These are phyloP conservation scores for Ephialtes manifestator DNA, from an alignment of 2,888 invertebrate species.

Conservation along the genomic window DNA sequence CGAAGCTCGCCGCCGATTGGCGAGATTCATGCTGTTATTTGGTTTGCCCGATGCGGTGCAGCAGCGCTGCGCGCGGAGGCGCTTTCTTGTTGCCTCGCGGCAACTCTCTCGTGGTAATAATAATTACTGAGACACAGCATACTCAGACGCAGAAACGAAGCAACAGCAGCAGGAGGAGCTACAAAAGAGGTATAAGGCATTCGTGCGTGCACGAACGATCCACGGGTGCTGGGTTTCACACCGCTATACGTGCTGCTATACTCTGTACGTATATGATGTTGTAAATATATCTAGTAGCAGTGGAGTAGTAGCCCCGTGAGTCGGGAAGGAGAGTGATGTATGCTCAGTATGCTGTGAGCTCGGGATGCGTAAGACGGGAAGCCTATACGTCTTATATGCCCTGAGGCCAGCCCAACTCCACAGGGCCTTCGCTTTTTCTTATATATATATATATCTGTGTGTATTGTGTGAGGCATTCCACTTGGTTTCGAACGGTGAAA, in stretches of 20 bases:
- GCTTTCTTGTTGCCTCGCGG: conserved; percentile 70
- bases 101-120: conserved; percentile 78
- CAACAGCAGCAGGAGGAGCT: conserved; percentile 17
- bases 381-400: conserved; percentile 70
- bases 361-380: conserved; percentile 80
- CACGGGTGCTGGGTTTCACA: conserved; percentile 61
- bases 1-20: conserved; percentile 16
- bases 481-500: too few relatives aligned
- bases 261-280: conserved; percentile 36
- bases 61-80: conserved; percentile 34
- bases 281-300: conserved; percentile 56
- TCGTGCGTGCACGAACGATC: conserved; percentile 67
- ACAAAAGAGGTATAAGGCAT: conserved; percentile 30
- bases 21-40: conserved; percentile 54
- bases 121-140: conserved; percentile 76
- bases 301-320: conserved; percentile 25
- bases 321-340: conserved; percentile 77
- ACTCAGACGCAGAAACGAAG: conserved; percentile 41
- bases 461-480: too few relatives aligned
- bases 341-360: conserved; percentile 78
- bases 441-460: background rate
- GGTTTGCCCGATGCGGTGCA: conserved; percentile 18
- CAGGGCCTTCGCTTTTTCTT: conserved; percentile 52
- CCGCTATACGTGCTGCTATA: conserved; percentile 37
- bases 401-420: conserved; percentile 58